phyloP scores from a whole-genome alignment of 2,888 invertebrate species.

The Andrena marginata region DNA sequence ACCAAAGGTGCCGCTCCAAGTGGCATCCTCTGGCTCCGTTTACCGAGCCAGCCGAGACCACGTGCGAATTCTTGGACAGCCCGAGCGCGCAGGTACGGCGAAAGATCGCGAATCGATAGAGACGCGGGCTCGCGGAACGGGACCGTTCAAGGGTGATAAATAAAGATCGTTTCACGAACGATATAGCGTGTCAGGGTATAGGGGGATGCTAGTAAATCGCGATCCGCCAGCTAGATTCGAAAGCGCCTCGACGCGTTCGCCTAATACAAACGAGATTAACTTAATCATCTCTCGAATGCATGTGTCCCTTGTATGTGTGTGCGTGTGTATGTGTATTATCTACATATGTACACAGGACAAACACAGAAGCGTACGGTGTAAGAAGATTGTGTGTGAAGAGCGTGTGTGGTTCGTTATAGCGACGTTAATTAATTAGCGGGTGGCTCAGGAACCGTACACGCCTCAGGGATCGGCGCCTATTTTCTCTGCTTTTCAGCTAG shows the following conservation, averaged over 20 bases:
- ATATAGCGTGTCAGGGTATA: slow-evolving; percentile 3
- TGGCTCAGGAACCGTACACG: slow-evolving; percentile 57
- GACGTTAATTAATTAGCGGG: slow-evolving; percentile 70
- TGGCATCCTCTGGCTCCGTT: too few relatives aligned
- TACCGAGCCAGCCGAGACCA: too few relatives aligned
- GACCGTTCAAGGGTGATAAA: slow-evolving; percentile 11
- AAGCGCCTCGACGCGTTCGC: slow-evolving; percentile 38
- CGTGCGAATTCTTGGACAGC: not conserved
- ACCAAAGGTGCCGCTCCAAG: too few relatives aligned
- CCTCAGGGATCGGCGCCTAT: slow-evolving; percentile 45
- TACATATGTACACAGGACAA: slow-evolving; percentile 83
- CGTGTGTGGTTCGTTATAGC: slow-evolving; percentile 64
- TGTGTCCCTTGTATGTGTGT: slow-evolving; percentile 5
- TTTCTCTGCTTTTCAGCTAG: slow-evolving; percentile 3
- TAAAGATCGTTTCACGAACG: slow-evolving; percentile 26
- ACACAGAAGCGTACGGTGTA: slow-evolving; percentile 77
- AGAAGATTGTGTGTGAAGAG: slow-evolving; percentile 60
- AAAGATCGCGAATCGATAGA: slow-evolving; percentile 3
- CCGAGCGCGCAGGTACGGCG: slow-evolving; percentile 5
- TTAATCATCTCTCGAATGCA: slow-evolving; percentile 73
- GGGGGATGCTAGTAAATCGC: slow-evolving; percentile 32
- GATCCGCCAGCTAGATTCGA: slow-evolving; percentile 30
- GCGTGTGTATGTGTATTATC: slow-evolving; percentile 76
- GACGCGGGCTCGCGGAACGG: not conserved
- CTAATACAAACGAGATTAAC: slow-evolving; percentile 69